Evolutionary conservation across 1,140 invertebrate species (phyloP).

Genomic region (Mya arenaria): DNA sequence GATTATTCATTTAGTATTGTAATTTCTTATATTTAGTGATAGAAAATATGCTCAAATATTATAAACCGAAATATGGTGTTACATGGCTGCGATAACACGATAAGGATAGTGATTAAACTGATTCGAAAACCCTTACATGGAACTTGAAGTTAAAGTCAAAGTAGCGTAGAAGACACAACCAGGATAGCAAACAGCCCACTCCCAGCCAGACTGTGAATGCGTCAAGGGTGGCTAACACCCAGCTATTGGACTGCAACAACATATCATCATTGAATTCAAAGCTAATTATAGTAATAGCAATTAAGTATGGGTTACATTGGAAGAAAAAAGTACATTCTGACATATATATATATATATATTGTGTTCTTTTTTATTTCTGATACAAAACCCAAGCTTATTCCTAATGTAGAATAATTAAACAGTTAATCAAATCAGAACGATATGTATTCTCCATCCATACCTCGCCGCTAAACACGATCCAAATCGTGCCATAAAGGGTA

Average conservation of each 20-base stretch:
- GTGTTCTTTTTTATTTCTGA: neutral
- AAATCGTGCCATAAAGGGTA: slow-evolving; percentile 3
- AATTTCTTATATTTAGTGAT: neutral
- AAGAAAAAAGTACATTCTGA: neutral
- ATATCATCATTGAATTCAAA: no score
- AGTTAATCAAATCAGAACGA: neutral
- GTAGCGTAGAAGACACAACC: slow-evolving; percentile 13
- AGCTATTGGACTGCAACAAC: slow-evolving; percentile 18
- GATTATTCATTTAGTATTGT: neutral
- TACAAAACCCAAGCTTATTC: neutral
- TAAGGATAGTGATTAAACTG: neutral
- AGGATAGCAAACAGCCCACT: slow-evolving; percentile 19
- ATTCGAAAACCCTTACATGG: neutral
- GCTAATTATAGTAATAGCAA: no score
- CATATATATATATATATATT: neutral
- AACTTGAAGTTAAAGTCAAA: slow-evolving; percentile 31
- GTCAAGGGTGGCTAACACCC: slow-evolving; percentile 4
- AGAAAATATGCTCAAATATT: neutral
- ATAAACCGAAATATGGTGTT: neutral
- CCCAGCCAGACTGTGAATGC: slow-evolving; percentile 16
- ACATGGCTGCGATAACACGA: neutral
- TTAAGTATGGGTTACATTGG: neutral
- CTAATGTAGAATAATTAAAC: no score
- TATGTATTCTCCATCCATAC: neutral
- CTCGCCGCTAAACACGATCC: neutral